A percentile compares a stretch with the other conserved stretches of the same genome.
These are phyloP conservation scores for Sminthurides aquaticus DNA, from an alignment of 2,888 invertebrate genomes.

Conservation along the genomic window DNA sequence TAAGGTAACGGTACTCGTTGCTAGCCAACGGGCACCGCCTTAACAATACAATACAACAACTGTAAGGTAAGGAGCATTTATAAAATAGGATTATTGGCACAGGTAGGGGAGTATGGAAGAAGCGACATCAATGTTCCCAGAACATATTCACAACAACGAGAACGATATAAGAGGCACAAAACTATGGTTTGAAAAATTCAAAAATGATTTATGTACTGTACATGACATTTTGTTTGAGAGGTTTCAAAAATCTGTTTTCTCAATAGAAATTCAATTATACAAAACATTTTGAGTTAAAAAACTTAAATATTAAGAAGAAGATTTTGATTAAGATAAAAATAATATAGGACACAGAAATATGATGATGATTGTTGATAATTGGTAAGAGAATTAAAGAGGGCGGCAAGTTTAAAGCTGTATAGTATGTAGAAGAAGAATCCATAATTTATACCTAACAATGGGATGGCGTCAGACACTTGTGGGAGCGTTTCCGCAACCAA, in stretches of 20 bases:
- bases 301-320: background rate
- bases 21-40: no score
- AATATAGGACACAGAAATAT: background rate
- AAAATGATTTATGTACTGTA: background rate
- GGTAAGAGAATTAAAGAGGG: background rate
- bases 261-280: no score
- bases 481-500: constrained; percentile 99
- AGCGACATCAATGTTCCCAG: background rate
- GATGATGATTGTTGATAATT: no score
- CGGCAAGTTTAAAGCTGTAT: background rate
- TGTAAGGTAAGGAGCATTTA: no score
- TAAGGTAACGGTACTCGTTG: no score
- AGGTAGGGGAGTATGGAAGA: background rate
- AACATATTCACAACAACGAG: background rate
- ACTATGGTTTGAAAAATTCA: background rate
- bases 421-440: background rate
- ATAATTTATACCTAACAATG: constrained; percentile 24
- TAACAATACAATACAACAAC: no score
- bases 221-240: background rate
- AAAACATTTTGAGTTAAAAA: background rate
- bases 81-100: no score
- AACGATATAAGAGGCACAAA: background rate
- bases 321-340: background rate
- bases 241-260: background rate
- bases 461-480: constrained; percentile 41